Evolutionary conservation across 37 sponge, comb jelly and placozoan genomes (phyloP), one percentile per base, ranked within the genome.

Genomic region (Haliclona indistincta): DNA sequence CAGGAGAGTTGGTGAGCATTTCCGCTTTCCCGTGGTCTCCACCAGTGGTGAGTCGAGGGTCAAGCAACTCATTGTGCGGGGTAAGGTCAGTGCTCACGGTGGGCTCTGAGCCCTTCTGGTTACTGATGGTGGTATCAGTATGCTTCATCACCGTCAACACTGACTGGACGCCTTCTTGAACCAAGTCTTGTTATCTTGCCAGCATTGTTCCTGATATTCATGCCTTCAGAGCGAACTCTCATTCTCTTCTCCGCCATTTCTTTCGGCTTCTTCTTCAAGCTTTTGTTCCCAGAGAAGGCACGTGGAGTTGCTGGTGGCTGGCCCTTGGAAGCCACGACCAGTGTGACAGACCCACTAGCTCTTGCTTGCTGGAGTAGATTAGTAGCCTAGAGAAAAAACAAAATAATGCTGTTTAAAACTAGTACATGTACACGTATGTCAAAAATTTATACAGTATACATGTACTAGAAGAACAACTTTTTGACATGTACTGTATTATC

Each of bases 91-190:
- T n/a, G n/a, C n/a, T 47, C 49, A 47, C 13, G 49, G 13, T 47
- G 49, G 8, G 49, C 13, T 47, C 49, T 17, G 49, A 17, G 49
- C 49, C 13, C 13, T 58, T 58, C 6, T 58, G 6, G 60, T 58
- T 20, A 58, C 28, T 58, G 13, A n/a, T 58, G 6, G 22, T 20
- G 7, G 60, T 7, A 6, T n/a, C 6, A 6, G 11, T 26, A 58
- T 58, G n/a, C 60, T 58, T 11, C 23, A 58, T 85, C 79, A 30
- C 22, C 60, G 54, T 85, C 86, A 52, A 85, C 86, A 73, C 86
- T 85, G 3, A 85, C 69, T 15, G 86, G 86, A 4, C 86, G 73
- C 38, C 86, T 26, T 26, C 60, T 58, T 6, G 26, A 25, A 6
- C n/a, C 25, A 20, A 58, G 6, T 6, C 25, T 58, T 11, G 60